Evolutionary conservation across 1,140 invertebrate species (phyloP), one percentile per base, ranked within the genome.

Genomic region (Zaprionus nigranus): DNA sequence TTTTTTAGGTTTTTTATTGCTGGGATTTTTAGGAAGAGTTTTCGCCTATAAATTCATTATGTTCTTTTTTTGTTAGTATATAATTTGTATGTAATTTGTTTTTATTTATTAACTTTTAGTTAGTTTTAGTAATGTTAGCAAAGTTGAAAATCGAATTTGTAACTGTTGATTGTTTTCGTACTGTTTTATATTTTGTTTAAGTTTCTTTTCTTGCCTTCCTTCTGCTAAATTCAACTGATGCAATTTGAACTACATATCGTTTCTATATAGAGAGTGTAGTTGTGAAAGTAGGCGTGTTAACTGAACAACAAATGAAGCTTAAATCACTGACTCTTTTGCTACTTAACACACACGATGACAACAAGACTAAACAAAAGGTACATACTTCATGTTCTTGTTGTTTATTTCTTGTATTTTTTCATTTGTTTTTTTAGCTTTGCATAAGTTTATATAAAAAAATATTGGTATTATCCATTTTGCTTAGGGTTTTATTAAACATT

Each of bases 1-100:
- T 17, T 17, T 17, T 17, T 17, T 17, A 0, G 0, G 17, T 17
- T 60, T 59, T 79, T 82, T 62, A 58, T 80, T 88, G 60, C 54
- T 64, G 77, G 70, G 60, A 67, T 69, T 81, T 70, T 74, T 78
- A 88, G 83, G 70, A 88, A 87, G 84, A 88, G 9, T 61, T 74
- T 79, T 75, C 63, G 84, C 43, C 73, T 75, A 66, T 88, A 87
- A 87, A 87, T 88, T 87, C 83, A 63, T 83, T 81, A 62, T 57
- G 67, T 72, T 66, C 63, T 43, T 49, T 75, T 75, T 71, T 59
- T 40, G 36, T 64, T 73, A 38, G 51, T 79, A 64, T 75, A 70
- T 75, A 75, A 58, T 60, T 63, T 59, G 56, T 71, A 71, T 75
- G 43, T 75, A 71, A 59, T 49, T 59, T 70, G 60, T 60, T 71